Conservation (phyloP, 1,140 invertebrate genomes). For the Macrocentrus cingulum region DNA sequence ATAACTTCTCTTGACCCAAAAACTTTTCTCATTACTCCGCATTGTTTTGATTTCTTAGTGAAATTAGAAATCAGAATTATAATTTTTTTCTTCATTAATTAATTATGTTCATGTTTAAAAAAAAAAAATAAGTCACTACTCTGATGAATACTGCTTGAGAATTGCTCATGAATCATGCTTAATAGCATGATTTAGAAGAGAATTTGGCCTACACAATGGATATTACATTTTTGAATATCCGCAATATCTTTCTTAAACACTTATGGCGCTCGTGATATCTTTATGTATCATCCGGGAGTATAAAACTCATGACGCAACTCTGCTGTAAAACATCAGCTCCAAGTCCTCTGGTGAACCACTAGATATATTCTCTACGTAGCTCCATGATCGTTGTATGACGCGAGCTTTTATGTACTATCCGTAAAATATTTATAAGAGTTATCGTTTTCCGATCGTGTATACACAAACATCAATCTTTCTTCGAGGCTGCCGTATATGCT, state of each 20-base stretch:
- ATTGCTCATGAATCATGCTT: too few species aligned
- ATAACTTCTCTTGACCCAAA: too few species aligned
- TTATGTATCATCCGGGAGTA: background rate
- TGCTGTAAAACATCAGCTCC: background rate
- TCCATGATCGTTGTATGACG: conserved; percentile 20
- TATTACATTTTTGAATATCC: background rate
- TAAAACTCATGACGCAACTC: conserved; percentile 3
- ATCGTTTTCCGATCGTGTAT: conserved; percentile 32
- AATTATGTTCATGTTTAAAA: too few species aligned
- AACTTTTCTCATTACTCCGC: too few species aligned
- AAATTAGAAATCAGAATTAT: too few species aligned
- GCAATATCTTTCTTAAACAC: background rate
- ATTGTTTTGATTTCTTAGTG: too few species aligned
- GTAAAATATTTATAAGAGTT: conserved; percentile 32
- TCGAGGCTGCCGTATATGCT: background rate
- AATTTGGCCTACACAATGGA: too few species aligned
- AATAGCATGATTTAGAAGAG: too few species aligned
- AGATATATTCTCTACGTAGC: conserved; percentile 1
- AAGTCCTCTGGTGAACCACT: background rate
- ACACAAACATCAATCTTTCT: conserved; percentile 26
- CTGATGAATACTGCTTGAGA: too few species aligned
- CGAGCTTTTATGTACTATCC: conserved; percentile 19
- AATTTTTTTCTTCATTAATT: too few species aligned
- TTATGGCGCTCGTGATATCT: background rate
- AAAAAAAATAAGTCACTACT: too few species aligned